These are phyloP conservation scores for Platyscapa corneri DNA, from an alignment of 1,140 invertebrate species.

Conservation along the genomic window DNA sequence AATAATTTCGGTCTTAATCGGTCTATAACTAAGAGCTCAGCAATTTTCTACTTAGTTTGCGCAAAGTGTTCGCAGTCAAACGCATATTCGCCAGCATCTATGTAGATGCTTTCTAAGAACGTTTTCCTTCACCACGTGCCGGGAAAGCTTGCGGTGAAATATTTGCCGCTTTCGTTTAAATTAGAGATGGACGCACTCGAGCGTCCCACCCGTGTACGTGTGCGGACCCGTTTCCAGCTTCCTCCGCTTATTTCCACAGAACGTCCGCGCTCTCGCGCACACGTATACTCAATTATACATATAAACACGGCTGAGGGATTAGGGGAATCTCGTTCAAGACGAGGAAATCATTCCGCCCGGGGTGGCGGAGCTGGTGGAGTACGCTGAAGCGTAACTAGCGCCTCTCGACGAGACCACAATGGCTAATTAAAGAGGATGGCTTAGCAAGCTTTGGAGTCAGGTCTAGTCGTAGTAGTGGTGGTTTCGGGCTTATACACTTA, in stretches of 20 bases:
- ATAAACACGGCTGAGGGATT: background rate
- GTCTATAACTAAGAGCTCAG: background rate
- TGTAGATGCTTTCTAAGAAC: background rate
- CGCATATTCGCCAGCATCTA: background rate
- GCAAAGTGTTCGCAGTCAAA: background rate
- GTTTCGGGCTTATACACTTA: slow-evolving; percentile 31
- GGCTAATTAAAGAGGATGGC: slow-evolving; percentile 59
- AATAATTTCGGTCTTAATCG: background rate
- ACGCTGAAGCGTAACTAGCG: background rate
- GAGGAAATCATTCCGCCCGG: background rate
- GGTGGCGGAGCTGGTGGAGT: background rate
- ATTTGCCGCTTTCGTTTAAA: slow-evolving; percentile 28
- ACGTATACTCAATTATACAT: slow-evolving; percentile 8
- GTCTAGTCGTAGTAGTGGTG: background rate
- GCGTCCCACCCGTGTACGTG: background rate
- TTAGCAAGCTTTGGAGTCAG: slow-evolving; percentile 42
- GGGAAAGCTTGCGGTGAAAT: background rate
- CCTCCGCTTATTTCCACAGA: no score
- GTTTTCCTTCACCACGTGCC: background rate
- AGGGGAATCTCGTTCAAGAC: background rate
- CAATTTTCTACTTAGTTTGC: slow-evolving; percentile 11
- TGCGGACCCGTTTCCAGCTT: background rate
- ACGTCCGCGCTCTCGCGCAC: background rate
- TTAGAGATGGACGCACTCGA: background rate
- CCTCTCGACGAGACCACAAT: slow-evolving; percentile 48